Conservation (phyloP, 53 echinoderm and acorn worm genomes). For the Temnopleurus reevesii region DNA sequence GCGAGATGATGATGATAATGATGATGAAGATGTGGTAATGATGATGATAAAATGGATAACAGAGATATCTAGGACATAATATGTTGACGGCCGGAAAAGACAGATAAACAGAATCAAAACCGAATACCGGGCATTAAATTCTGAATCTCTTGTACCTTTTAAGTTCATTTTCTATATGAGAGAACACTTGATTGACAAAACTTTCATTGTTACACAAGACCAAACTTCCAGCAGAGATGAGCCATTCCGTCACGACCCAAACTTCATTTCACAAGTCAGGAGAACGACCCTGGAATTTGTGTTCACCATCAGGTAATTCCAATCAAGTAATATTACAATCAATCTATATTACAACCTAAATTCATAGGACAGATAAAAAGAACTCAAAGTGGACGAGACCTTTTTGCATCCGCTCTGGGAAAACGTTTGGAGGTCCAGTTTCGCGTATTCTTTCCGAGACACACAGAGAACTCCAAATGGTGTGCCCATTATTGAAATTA, state of each 20-base stretch:
- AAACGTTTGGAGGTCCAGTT: neutral
- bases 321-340: neutral
- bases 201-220: neutral
- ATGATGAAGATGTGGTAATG: too few relatives aligned
- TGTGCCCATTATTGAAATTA: conserved; percentile 27
- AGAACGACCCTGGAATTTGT: neutral
- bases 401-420: neutral
- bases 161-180: too few relatives aligned
- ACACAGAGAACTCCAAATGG: conserved; percentile 7
- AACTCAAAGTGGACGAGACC: neutral
- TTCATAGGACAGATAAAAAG: neutral
- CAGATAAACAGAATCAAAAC: too few relatives aligned
- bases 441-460: neutral
- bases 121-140: too few relatives aligned
- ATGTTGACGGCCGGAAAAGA: too few relatives aligned
- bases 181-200: too few relatives aligned
- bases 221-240: neutral
- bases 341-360: neutral
- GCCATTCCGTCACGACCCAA: neutral
- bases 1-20: too few relatives aligned
- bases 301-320: too few relatives aligned
- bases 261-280: neutral
- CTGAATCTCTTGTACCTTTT: too few relatives aligned
- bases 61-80: too few relatives aligned
- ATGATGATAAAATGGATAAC: too few relatives aligned